Base-by-base conservation (phyloP, 2,888 invertebrate species). In the Amaurobius ferox region DNA sequence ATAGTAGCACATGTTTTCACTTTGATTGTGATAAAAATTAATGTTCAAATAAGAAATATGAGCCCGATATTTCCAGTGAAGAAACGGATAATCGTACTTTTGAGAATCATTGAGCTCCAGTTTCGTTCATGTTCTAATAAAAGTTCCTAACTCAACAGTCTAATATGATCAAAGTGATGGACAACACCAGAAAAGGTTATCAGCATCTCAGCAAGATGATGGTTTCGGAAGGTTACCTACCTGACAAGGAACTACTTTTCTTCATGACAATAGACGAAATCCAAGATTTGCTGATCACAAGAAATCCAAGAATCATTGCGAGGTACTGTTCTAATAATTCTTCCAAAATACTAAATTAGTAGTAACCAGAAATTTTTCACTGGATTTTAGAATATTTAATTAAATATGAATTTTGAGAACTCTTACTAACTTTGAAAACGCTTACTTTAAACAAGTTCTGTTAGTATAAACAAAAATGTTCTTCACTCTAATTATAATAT, bases 181-280 rank as follows among this genome's bases (percentile, higher is more conserved):
- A 87, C 30, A 32, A 40, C 19, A 23, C 67, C 13, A 68, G 79
- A 16, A 29, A 28, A 62, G 83, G 68, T 3, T 86, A 68, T 32
- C 62, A 62, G 2, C 35, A 72, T 44, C 66, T 87, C 23, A 79
- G 71, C n/a, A 32, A 64, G 55, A 19, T 86, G 29, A 86, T 88
- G 86, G 62, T 81, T 19, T 26, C 79, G 2, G 88, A 88, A 76
- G 88, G 86, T 6, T 23, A 64, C 2, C 23, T 88, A 28, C 88
- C 86, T 5, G 86, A 86, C 19, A 19, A 26, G 1, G 44, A 72
- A 30, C 35, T 88, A 7, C 61, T 88, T 23, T 77, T 77, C 64
- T 88, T 88, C 64, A 44, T 88, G 9, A 86, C 88, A 5, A 71
- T 79, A 16, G 71, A 86, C n/a, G 88, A 88, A 73, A 74, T 86